phyloP scores from a whole-genome alignment of 2,797 vertebrate genomes.

The Myotis myotis region DNA sequence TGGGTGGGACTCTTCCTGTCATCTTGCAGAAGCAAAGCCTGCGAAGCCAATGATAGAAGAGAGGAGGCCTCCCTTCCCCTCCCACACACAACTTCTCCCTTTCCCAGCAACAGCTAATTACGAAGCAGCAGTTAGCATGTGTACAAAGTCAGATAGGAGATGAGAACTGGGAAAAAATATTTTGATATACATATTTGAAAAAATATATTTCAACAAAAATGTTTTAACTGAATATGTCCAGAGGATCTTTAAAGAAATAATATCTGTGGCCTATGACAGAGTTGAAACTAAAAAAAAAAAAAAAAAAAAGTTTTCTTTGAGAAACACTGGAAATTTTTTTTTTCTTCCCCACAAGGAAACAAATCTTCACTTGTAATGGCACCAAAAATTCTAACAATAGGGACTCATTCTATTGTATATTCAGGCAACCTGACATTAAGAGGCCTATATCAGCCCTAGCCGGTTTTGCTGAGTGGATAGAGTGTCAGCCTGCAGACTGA shows the following conservation, averaged over 20 bases:
- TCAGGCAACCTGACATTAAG: background rate
- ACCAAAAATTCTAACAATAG: background rate
- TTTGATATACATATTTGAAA: background rate
- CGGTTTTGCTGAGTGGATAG: no score
- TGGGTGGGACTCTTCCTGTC: background rate
- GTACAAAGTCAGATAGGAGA: conserved; percentile 16
- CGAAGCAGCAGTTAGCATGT: background rate
- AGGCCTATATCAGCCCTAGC: background rate
- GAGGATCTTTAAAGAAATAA: background rate
- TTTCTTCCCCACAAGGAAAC: background rate
- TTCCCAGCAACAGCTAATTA: background rate
- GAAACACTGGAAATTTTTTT: background rate
- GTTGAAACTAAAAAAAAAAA: background rate
- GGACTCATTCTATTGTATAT: conserved; percentile 1
- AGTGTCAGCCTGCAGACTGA: no score
- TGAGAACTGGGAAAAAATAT: background rate
- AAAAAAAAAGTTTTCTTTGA: background rate
- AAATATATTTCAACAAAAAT: background rate
- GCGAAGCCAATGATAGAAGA: conserved; percentile 11
- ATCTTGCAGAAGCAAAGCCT: background rate
- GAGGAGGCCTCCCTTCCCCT: rapidly evolving
- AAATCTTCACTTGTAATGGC: conserved; percentile 6
- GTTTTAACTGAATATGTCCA: background rate
- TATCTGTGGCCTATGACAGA: background rate
- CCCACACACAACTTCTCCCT: background rate